phyloP scores from a whole-genome alignment of 2,797 vertebrate species.

The Crocodylus rhombifer region DNA sequence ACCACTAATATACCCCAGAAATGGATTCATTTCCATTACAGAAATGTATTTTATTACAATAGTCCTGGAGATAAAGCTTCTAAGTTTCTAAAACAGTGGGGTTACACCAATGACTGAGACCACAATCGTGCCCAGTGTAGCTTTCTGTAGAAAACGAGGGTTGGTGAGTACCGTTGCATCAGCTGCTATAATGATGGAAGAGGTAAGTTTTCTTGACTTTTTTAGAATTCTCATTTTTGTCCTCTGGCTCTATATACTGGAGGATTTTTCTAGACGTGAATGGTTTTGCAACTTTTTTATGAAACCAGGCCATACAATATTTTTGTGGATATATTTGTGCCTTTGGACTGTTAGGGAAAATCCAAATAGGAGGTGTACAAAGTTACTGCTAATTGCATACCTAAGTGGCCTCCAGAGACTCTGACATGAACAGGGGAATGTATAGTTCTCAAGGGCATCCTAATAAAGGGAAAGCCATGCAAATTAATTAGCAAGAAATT shows the following conservation, averaged over 20 bases:
- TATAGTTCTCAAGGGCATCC: not conserved
- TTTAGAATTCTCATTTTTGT: not conserved
- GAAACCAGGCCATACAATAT: too few species aligned
- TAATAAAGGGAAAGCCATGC: not conserved
- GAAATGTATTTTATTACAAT: too few species aligned
- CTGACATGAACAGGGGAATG: not conserved
- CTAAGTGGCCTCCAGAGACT: rapidly evolving
- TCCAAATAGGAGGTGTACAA: not conserved
- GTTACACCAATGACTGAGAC: too few species aligned
- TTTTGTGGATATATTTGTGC: not conserved
- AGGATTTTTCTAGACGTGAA: not conserved
- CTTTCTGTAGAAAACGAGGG: too few species aligned
- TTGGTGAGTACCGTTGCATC: not conserved
- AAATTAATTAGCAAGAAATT: slow-evolving; percentile 14
- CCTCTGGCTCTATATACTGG: not conserved
- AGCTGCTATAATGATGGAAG: not conserved
- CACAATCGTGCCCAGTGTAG: too few species aligned
- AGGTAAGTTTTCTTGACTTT: not conserved
- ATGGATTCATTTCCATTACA: too few species aligned
- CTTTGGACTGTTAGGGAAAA: not conserved
- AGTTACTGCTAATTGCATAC: not conserved
- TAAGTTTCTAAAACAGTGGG: not conserved
- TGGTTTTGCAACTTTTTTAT: not conserved
- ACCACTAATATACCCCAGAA: not conserved
- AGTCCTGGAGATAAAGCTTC: not conserved